phyloP scores from a whole-genome alignment of 2,888 invertebrate genomes.

The Atherix ibis region DNA sequence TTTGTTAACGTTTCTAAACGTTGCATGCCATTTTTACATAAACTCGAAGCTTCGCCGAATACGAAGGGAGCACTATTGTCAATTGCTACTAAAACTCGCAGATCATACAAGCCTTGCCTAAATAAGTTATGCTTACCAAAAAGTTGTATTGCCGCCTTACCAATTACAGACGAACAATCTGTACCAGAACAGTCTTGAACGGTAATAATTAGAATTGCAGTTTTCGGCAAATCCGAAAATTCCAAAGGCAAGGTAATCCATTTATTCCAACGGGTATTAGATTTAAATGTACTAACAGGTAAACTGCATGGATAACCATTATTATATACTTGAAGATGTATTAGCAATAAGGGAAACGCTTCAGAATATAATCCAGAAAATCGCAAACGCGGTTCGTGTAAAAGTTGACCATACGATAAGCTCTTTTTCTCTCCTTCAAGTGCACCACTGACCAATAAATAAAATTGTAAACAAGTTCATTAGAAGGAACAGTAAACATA shows the following conservation, averaged over 20 bases:
- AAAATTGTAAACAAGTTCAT: slow-evolving; percentile 1
- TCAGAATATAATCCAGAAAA: slow-evolving; percentile 79
- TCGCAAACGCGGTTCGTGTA: slow-evolving; percentile 76
- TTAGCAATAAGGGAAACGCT: slow-evolving; percentile 73
- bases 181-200: slow-evolving; percentile 86
- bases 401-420: slow-evolving; percentile 73
- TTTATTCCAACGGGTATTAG: slow-evolving; percentile 93
- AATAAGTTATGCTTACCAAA: slow-evolving; percentile 92
- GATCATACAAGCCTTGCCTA: slow-evolving; percentile 61
- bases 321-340: slow-evolving; percentile 70
- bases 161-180: slow-evolving; percentile 66
- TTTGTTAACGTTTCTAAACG: slow-evolving; percentile 79
- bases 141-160: slow-evolving; percentile 81
- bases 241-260: slow-evolving; percentile 85
- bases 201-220: slow-evolving; percentile 72
- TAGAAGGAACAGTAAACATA: slow-evolving; percentile 14
- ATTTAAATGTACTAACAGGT: slow-evolving; percentile 81
- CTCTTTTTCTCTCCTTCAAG: slow-evolving; percentile 78
- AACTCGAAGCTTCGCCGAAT: slow-evolving; percentile 59
- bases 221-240: slow-evolving; percentile 80
- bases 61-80: slow-evolving; percentile 83
- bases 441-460: slow-evolving; percentile 53
- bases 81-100: slow-evolving; percentile 74
- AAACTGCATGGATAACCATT: slow-evolving; percentile 68
- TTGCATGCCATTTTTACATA: slow-evolving; percentile 82